Conservation (phyloP, 2,113 vertebrate genomes). For the Prunella himalayana region DNA sequence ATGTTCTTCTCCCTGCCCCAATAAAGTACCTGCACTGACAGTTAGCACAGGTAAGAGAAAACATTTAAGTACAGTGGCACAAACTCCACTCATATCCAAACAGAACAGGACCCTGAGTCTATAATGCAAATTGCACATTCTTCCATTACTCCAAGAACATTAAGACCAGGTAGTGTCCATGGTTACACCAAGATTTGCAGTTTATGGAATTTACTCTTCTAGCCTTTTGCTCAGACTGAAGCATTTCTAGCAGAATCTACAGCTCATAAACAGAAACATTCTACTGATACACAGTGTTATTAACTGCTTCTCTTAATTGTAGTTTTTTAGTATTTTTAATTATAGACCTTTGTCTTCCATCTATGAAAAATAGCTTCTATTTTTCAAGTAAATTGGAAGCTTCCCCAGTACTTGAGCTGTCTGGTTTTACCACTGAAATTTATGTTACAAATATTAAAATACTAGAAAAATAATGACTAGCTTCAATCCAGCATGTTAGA, state of each 20-base stretch:
- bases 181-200: not conserved
- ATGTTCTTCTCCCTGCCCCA: not conserved
- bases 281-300: not conserved
- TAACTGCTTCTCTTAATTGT: not conserved
- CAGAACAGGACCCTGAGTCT: not conserved
- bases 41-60: not conserved
- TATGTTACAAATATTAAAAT: not conserved
- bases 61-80: not conserved
- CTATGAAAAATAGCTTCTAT: not conserved
- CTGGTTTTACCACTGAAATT: not conserved
- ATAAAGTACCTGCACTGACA: not conserved
- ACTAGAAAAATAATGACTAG: not conserved
- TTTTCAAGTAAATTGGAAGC: not conserved
- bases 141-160: not conserved
- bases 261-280: not conserved
- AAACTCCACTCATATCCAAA: not conserved
- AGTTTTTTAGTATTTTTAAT: not conserved
- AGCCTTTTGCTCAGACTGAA: not conserved
- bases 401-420: not conserved
- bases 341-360: not conserved
- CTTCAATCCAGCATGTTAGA: not conserved
- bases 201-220: not conserved
- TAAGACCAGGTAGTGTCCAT: not conserved
- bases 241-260: not conserved
- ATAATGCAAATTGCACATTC: not conserved